Evolutionary conservation across 2,888 invertebrate species (phyloP), one percentile per base, ranked within the genome.

Genomic region (Margaritifera margaritifera): DNA sequence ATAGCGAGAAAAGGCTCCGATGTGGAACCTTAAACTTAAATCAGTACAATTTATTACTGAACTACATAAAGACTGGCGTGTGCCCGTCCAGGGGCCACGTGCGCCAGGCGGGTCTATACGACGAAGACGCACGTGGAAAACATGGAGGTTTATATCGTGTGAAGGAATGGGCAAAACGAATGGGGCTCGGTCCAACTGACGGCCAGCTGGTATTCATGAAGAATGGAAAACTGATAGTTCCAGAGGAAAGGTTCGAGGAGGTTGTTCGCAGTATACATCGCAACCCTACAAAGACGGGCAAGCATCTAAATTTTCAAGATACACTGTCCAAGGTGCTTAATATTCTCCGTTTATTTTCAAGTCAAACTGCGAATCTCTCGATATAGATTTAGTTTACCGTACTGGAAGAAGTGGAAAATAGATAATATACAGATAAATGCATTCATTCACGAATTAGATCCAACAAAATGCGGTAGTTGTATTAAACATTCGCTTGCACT

Each of bases 41-140:
- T 62, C 78, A 79, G 63, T 77, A 79, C 66, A 63, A 77, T 27
- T 60, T 79, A 25, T 64, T 77, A 31, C 64, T 71, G 19, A 58
- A 60, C 22, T 79, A 58, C 62, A 62, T 77, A 19, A 72, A 66
- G 54, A 66, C 68, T 25, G 72, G 74, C 20, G 52, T 66, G 5
- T 72, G 68, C 27, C 79, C 79, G 4, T 27, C 69, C 8, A 19
- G 75, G 22, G 68, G 64, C 58, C 64, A 68, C 22, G 75, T 77
- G 0, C 68, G 69, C 8, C 52, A 77, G 24, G 61, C 51, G 25
- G 60, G 65, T 8, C 66, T 57, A 20, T 27, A 71, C 54, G 68
- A 68, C 25, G 67, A 51, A 4, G 68, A 54, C 5, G 27, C 22
- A 0, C 42, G 55, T 11, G 59, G 25, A n/a, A 25, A 58, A 57